A percentile compares a stretch with the other conserved stretches of the same genome.
phyloP scores from a whole-genome alignment of 2,797 vertebrate species.

The Rhinella marina region DNA sequence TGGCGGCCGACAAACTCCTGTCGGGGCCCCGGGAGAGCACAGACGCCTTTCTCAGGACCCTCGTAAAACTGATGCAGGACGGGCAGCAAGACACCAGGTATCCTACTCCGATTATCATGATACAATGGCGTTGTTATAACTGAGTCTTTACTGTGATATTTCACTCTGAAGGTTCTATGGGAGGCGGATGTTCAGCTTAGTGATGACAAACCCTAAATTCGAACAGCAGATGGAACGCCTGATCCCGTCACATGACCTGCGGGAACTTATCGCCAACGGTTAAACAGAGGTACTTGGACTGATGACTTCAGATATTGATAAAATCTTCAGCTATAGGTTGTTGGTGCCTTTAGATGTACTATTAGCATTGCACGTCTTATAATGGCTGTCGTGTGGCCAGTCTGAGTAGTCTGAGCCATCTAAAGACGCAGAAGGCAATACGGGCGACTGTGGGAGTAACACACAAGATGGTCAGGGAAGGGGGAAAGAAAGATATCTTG shows the following conservation, averaged over 20 bases:
- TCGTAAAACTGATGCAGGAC: constrained; percentile 72
- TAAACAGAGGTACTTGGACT: constrained; percentile 69
- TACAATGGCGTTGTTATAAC: no score
- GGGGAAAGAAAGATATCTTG: background rate
- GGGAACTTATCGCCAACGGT: constrained; percentile 68
- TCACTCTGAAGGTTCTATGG: constrained; percentile 69
- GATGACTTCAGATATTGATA: no score
- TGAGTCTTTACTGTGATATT: background rate
- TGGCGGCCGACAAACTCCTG: constrained; percentile 66
- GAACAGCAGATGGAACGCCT: constrained; percentile 67
- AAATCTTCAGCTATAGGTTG: no score
- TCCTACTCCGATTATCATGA: background rate
- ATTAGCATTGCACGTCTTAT: background rate
- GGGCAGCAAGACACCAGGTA: constrained; percentile 75
- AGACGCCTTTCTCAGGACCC: constrained; percentile 51
- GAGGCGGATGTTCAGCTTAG: constrained; percentile 69
- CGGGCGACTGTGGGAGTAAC: no score
- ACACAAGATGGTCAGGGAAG: background rate
- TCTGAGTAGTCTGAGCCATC: background rate
- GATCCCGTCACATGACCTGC: constrained; percentile 65
- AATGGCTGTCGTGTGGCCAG: background rate
- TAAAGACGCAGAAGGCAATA: no score
- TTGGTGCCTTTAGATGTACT: background rate
- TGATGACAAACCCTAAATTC: constrained; percentile 69
- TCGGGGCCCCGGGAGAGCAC: constrained; percentile 56